Evolutionary conservation across 2,888 invertebrate species (phyloP), one percentile per base, ranked within the genome.

Genomic region (Diachrysia chrysitis): DNA sequence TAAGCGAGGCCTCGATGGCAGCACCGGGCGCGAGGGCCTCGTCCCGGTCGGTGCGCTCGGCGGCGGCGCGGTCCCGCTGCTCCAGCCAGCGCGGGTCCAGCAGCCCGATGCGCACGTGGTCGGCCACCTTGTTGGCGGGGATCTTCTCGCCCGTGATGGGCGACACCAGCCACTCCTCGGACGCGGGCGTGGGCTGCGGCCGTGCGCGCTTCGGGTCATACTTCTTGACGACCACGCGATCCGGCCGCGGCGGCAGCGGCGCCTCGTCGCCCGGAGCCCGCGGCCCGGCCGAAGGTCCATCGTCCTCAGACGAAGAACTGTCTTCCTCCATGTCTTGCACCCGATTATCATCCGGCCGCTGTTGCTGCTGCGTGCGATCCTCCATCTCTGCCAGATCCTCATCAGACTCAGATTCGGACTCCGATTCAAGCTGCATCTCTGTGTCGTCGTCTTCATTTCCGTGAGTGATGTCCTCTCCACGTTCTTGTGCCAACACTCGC

Each of bases 91-190:
- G 97, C 17, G 99, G 99, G 96, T 99, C 99, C 81, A 99, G 93
- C 81, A 99, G 94, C 19, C 99, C 99, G 91, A 99, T 99, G 80
- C 99, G 97, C 97, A 99, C 98, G 93, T 99, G 99, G 85, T 99
- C 99, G 69, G 99, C 99, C 69, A 99, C 87, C 71, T 99, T 99
- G 87, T 98, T 98, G 0, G 99, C 99, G 0, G 99, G 99, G 84
- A 99, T 99, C 90, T 98, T 97, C 91, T 99, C 99, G 48, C 99
- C 99, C 0, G 99, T 99, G 87, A 99, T 98, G 0, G 99, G 99
- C 0, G 99, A 99, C 75, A 99, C 98, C 63, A 99, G 97, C 96
- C 97, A 99, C 87, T 99, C 98, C 86, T 98, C 98, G 61, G 89
- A 87, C 2, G 89, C 85, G 0, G 97, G 96, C 6, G 97, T 93